These are phyloP conservation scores for Cherax destructor DNA, from an alignment of 1,140 invertebrate genomes.

Conservation along the genomic window DNA sequence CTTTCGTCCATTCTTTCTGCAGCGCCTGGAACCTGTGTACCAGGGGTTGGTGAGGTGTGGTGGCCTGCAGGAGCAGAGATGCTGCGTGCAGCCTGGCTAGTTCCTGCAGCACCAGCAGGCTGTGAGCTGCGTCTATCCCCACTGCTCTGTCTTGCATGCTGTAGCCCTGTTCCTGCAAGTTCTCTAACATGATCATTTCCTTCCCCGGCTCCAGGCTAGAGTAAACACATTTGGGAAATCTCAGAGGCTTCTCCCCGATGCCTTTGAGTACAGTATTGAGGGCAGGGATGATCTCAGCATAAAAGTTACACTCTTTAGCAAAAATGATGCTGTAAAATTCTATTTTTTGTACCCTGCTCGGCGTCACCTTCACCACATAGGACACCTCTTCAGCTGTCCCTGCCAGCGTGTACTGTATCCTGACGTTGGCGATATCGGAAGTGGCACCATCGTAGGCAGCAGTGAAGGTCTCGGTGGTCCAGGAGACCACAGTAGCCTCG, in stretches of 20 bases:
- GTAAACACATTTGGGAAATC: constrained; percentile 28
- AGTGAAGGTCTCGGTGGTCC: constrained; percentile 17
- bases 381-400: not conserved
- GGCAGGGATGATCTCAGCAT: constrained; percentile 32
- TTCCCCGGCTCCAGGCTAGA: constrained; percentile 4
- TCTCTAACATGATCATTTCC: constrained; percentile 29
- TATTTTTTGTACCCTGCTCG: not conserved
- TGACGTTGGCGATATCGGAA: constrained; percentile 14
- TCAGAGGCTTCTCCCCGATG: not conserved
- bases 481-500: not conserved
- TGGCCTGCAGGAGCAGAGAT: constrained; percentile 10
- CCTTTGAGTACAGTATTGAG: constrained; percentile 2
- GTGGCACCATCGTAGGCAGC: constrained; percentile 11
- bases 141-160: not conserved
- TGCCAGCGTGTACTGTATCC: constrained; percentile 17
- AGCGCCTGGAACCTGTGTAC: constrained; percentile 8
- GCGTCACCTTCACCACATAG: constrained; percentile 13
- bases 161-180: constrained; percentile 27
- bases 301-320: constrained; percentile 15
- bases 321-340: constrained; percentile 12
- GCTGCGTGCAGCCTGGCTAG: constrained; percentile 44
- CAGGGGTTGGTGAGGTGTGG: not conserved
- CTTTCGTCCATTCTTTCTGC: constrained; percentile 47
- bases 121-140: constrained; percentile 30
- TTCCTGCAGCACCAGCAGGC: constrained; percentile 9